Evolutionary conservation across 2,888 invertebrate genomes (phyloP).

Genomic region (Eupithecia dodoneata): DNA sequence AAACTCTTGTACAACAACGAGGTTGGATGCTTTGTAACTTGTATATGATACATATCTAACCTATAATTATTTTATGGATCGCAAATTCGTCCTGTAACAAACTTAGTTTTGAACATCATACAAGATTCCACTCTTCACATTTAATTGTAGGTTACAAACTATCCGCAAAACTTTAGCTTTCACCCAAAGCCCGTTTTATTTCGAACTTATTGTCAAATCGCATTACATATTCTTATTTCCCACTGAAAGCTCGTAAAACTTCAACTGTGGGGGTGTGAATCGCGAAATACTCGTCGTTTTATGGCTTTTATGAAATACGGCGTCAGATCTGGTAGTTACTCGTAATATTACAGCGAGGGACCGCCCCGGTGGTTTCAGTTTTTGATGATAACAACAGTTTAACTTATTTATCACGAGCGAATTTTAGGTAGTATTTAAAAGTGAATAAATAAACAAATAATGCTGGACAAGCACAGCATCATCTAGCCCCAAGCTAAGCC

Average conservation of each 20-base stretch:
- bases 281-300: slow-evolving; percentile 25
- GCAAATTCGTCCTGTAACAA: not conserved
- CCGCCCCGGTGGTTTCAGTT: slow-evolving; percentile 20
- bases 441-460: too few species aligned
- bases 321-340: slow-evolving; percentile 22
- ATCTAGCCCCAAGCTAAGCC: too few species aligned
- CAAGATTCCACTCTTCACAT: not conserved
- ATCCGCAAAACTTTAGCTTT: not conserved
- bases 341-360: slow-evolving; percentile 38
- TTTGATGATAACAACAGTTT: slow-evolving; percentile 6
- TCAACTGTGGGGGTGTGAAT: slow-evolving; percentile 60
- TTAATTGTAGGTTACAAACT: not conserved
- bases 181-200: not conserved
- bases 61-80: not conserved
- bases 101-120: not conserved
- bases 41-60: too few species aligned
- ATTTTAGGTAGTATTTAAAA: too few species aligned
- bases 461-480: too few species aligned
- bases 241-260: slow-evolving; percentile 56
- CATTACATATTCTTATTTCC: not conserved
- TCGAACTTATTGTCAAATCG: not conserved
- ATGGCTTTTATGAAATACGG: slow-evolving; percentile 47
- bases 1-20: not conserved
- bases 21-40: not conserved
- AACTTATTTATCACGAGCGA: not conserved